Evolutionary conservation across 2,888 invertebrate genomes (phyloP).

Genomic region (Macrosoma leucophasiata): DNA sequence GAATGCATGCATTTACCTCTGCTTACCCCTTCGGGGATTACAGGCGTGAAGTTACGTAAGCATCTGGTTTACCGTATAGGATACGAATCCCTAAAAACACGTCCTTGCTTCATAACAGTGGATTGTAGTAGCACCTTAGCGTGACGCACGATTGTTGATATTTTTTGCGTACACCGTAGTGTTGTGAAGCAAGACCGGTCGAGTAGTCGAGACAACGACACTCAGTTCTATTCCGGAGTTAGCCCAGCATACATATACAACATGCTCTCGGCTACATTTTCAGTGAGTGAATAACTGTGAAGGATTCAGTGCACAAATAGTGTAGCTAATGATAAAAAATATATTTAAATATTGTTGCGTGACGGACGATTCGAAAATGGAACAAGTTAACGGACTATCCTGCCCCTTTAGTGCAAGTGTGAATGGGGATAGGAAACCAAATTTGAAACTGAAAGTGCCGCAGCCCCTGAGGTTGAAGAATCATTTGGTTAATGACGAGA

Average conservation of each 20-base stretch:
- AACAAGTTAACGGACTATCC: slow-evolving; percentile 34
- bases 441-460: slow-evolving; percentile 55
- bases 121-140: too few species aligned
- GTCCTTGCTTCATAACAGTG: too few species aligned
- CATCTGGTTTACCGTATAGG: too few species aligned
- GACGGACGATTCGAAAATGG: slow-evolving; percentile 34
- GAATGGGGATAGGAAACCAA: slow-evolving; percentile 43
- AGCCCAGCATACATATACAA: slow-evolving; percentile 53
- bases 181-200: slow-evolving; percentile 29
- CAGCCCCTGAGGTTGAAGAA: slow-evolving; percentile 56
- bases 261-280: slow-evolving; percentile 35
- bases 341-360: slow-evolving; percentile 38
- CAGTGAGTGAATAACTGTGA: too few species aligned
- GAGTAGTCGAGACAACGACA: slow-evolving; percentile 42
- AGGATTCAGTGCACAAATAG: slow-evolving; percentile 35
- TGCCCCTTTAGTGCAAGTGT: slow-evolving; percentile 52
- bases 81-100: too few species aligned
- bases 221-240: slow-evolving; percentile 43
- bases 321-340: slow-evolving; percentile 33
- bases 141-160: slow-evolving; percentile 45
- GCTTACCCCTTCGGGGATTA: too few species aligned
- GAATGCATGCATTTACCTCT: too few species aligned
- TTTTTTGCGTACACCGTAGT: slow-evolving; percentile 42
- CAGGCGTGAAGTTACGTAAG: too few species aligned
- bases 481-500: slow-evolving; percentile 42